These are phyloP conservation scores for Nymphalis polychloros DNA, from an alignment of 2,888 invertebrate species.

Conservation along the genomic window DNA sequence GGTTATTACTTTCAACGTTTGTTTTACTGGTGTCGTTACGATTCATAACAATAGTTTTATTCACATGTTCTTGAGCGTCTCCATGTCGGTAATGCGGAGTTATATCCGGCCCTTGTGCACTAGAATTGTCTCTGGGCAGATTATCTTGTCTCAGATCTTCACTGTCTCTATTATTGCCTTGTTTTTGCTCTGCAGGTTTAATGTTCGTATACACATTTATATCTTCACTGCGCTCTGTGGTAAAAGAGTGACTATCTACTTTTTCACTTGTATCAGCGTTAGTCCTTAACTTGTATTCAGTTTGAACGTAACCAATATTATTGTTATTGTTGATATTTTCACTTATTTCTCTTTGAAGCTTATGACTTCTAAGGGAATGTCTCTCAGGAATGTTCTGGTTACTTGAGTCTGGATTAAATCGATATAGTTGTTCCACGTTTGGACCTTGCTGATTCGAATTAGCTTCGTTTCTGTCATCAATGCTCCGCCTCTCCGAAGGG, in stretches of 20 bases:
- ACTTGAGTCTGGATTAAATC: background rate
- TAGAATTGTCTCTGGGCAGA: background rate
- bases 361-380: background rate
- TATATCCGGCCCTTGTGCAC: background rate
- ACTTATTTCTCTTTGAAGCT: background rate
- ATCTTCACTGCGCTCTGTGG: background rate
- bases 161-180: too few relatives aligned
- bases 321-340: constrained; percentile 1
- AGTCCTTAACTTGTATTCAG: background rate
- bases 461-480: background rate
- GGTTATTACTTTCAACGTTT: background rate
- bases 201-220: background rate
- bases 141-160: background rate
- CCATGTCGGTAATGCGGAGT: background rate
- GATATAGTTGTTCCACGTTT: background rate
- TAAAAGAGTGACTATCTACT: background rate
- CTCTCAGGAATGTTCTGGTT: background rate
- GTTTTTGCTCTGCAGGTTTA: background rate
- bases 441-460: background rate
- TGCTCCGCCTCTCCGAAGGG: background rate
- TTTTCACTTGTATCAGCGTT: background rate
- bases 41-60: background rate
- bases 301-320: background rate
- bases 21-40: background rate
- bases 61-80: background rate